Conservation (phyloP, 2,888 invertebrate genomes). For the Tupiocoris notatus region DNA sequence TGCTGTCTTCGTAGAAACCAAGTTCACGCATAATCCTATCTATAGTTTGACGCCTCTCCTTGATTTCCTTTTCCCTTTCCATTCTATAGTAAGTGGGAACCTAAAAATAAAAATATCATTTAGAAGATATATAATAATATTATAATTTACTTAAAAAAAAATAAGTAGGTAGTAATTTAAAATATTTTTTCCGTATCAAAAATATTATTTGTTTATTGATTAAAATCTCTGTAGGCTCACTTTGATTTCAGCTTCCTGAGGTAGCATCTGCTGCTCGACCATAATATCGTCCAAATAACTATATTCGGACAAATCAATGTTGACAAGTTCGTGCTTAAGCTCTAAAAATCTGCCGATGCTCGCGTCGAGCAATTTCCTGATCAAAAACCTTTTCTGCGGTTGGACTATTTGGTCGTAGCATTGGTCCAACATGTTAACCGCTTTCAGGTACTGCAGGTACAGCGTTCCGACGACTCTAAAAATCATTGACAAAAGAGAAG, state of each 20-base stretch:
- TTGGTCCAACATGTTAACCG: conserved; percentile 70
- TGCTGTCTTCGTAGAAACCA: conserved; percentile 71
- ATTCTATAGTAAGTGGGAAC: conserved; percentile 66
- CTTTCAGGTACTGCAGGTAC: conserved; percentile 77
- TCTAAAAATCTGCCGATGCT: conserved; percentile 76
- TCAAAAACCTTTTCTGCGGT: conserved; percentile 84
- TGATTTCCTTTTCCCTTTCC: conserved; percentile 54
- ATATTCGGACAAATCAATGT: conserved; percentile 80
- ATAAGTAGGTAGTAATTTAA: too few species aligned
- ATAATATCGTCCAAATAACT: conserved; percentile 83
- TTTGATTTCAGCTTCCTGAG: conserved; percentile 59
- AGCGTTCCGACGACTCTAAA: conserved; percentile 63
- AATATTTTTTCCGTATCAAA: too few species aligned
- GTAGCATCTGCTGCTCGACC: conserved; percentile 70
- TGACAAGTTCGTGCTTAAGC: conserved; percentile 82
- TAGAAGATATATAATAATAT: background rate
- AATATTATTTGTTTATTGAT: too few species aligned
- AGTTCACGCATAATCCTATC: conserved; percentile 71
- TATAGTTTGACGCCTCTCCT: conserved; percentile 66
- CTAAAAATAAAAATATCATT: conserved; percentile 48
- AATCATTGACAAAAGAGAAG: background rate
- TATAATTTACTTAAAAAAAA: too few species aligned
- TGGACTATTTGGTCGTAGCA: conserved; percentile 85
- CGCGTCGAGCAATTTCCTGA: conserved; percentile 70
- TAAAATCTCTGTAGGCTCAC: too few species aligned